Base-by-base conservation (phyloP, 1,140 invertebrate species). In the Plutomurus gul region DNA sequence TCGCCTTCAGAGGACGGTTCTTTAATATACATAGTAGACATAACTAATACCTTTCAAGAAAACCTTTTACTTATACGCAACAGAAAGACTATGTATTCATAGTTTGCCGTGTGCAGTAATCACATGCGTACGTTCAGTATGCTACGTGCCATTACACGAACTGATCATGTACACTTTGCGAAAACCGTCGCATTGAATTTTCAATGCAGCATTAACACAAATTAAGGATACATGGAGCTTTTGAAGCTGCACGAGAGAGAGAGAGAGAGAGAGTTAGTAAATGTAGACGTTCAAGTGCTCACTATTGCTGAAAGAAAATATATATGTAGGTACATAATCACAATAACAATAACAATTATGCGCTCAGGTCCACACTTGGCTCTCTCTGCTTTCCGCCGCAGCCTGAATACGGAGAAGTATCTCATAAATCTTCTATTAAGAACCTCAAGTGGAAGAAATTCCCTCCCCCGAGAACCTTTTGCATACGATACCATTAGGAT, bases 351-450 rank as follows among this genome's bases (percentile, higher is more conserved):
- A 65, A 36, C 30, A 65, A 16, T 36, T 33, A 36, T 65, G 22
- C 0, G 6, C 11, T 13, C n/a, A 30, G 51, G 25, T 2, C 30
- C 3, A 36, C 1, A 33, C n/a, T n/a, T n/a, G n/a, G n/a, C n/a
- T n/a, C n/a, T n/a, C n/a, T n/a, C n/a, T n/a, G n/a, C n/a, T n/a
- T n/a, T n/a, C n/a, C n/a, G n/a, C n/a, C n/a, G n/a, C n/a, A n/a
- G n/a, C n/a, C n/a, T n/a, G n/a, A 6, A 33, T 65, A 65, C 18
- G 56, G 13, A 30, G 56, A n/a, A 60, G 51, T 60, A 33, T 22
- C 36, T 39, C 70, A 72, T 72, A 72, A 72, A 72, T 72, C 70
- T 72, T 11, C n/a, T 72, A 39, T 43, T 40, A 43, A 72, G 70
- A 72, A 72, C 40, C 22, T 72, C 18, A 1, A 22, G 70, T 72